Base-by-base conservation (phyloP, 2,113 vertebrate species). In the Neogobius melanostomus region DNA sequence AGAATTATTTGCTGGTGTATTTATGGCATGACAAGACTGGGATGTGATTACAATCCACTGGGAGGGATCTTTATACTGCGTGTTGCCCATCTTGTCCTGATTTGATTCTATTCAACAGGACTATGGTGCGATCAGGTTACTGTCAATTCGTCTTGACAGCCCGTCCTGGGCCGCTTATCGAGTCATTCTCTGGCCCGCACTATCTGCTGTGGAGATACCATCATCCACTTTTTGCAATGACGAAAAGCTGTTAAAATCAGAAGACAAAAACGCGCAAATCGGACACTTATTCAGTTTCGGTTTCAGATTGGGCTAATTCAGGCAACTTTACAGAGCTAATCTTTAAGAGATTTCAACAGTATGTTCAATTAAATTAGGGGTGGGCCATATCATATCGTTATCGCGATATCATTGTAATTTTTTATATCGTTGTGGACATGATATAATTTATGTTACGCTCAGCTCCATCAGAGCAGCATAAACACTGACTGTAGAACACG, bases 11-110 rank as follows among this genome's bases (percentile, higher is more conserved):
- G 53, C 53, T 66, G 72, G 73, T 82, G 74, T 83, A 89, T 88
- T 81, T 88, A 87, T 80, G 80, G 84, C 76, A 66, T 48, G 72
- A 59, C 12, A 80, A 69, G 80, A 60, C 74, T 17, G 64, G 76
- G 82, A 91, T 84, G 76, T 69, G 81, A 90, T 90, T 88, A 87
- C 28, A n/a, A 82, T 76, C 81, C 74, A 56, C 75, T 68, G 74
- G 72, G 80, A 83, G 73, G 78, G 84, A 83, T 79, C 73, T 64
- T 78, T 17, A 36, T 43, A 62, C 45, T 68, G 75, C 68, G 80
- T 81, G 86, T 88, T 85, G 76, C 72, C 80, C 82, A 66, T 88
- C 66, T 77, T 68, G 80, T 74, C 68, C 68, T 70, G 70, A 82
- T 82, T 81, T 82, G 67, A 82, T 77, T 80, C 78, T 69, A 71